Percentiles rank a stretch among this genome's conserved stretches.
Evolutionary conservation across 2,888 invertebrate genomes (phyloP).

Genomic region (Stramonita haemastoma): DNA sequence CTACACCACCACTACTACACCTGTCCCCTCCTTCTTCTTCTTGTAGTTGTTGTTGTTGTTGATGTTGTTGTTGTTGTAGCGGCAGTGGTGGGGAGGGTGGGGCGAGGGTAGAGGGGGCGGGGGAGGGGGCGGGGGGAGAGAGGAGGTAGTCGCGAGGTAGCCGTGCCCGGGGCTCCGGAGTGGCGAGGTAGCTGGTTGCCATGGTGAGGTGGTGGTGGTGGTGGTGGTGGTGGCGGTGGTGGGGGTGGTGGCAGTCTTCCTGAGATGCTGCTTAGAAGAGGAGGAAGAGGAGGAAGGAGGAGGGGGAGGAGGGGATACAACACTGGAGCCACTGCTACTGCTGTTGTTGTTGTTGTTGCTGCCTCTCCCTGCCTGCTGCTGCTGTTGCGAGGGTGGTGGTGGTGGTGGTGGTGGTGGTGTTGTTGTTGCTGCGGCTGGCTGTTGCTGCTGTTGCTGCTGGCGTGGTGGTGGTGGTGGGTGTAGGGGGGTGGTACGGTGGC

Average conservation of each 20-base stretch:
- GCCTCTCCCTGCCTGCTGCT: neutral
- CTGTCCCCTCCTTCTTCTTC: neutral
- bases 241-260: slow-evolving; percentile 45
- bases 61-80: neutral
- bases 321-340: neutral
- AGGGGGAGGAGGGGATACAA: neutral
- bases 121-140: neutral
- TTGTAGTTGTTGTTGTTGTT: too few relatives aligned
- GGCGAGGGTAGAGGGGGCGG: slow-evolving; percentile 25
- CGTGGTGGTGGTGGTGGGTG: neutral
- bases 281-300: neutral
- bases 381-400: neutral
- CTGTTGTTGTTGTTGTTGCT: neutral
- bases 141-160: slow-evolving; percentile 33
- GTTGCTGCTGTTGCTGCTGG: neutral
- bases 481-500: neutral
- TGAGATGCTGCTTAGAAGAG: slow-evolving; percentile 39
- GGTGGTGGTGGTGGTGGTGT: neutral
- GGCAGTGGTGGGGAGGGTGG: slow-evolving; percentile 23
- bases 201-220: slow-evolving; percentile 41
- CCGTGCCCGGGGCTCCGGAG: slow-evolving; percentile 37
- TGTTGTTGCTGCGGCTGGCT: neutral
- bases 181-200: slow-evolving; percentile 43
- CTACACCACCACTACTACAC: neutral
- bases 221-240: slow-evolving; percentile 26